Evolutionary conservation across 1,140 invertebrate genomes (phyloP).

Genomic region (Drosophila nigromelanica): DNA sequence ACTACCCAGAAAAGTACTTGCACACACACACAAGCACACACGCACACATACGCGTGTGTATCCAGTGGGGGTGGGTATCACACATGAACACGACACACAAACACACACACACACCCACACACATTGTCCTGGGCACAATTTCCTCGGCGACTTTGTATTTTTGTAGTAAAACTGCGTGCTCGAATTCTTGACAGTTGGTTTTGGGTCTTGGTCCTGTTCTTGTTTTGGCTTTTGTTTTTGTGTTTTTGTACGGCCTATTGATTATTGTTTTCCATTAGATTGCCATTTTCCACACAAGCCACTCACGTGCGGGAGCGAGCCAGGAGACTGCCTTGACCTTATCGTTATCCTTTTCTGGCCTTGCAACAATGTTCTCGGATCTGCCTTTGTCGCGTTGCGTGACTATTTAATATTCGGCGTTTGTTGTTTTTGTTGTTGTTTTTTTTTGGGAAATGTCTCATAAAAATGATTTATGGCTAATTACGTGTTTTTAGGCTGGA

Average conservation of each 20-base stretch:
- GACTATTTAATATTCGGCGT: conserved; percentile 59
- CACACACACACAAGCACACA: conserved; percentile 17
- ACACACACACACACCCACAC: conserved; percentile 7
- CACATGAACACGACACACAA: conserved; percentile 5
- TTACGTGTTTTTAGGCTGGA: conserved; percentile 32
- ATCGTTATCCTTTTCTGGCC: conserved; percentile 46
- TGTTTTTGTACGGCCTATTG: conserved; percentile 37
- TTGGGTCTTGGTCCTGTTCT: neutral
- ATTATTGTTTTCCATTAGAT: conserved; percentile 51
- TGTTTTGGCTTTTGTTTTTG: too few species aligned
- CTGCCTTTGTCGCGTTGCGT: conserved; percentile 54
- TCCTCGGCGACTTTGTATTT: neutral
- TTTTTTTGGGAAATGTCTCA: conserved; percentile 56
- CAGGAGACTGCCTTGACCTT: conserved; percentile 41
- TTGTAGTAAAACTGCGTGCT: neutral
- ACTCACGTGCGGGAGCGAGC: conserved; percentile 7
- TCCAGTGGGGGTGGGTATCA: conserved; percentile 37
- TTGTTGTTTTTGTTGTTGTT: conserved; percentile 22
- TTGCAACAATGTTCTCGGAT: conserved; percentile 28
- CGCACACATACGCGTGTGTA: conserved; percentile 8
- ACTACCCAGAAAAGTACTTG: conserved; percentile 43
- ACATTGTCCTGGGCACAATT: neutral
- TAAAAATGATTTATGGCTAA: conserved; percentile 74
- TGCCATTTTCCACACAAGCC: conserved; percentile 23
- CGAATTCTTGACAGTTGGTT: conserved; percentile 4